Evolutionary conservation across 1,140 invertebrate species (phyloP).

Genomic region (Galleria mellonella): DNA sequence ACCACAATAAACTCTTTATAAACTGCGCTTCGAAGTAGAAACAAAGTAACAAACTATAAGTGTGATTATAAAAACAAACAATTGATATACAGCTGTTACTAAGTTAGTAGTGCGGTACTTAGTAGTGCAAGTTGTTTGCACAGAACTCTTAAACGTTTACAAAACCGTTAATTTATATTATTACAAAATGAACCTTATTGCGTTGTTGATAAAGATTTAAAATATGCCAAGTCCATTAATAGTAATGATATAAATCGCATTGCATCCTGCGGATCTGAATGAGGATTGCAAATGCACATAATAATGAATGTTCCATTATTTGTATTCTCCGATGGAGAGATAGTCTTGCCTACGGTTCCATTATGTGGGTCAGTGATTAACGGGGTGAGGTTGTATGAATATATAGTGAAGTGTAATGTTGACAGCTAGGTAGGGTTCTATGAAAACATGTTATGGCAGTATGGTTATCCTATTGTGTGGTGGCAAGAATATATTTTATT

Average conservation of each 20-base stretch:
- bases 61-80: slow-evolving; percentile 55
- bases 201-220: not conserved
- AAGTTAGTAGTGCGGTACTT: no score
- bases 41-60: no score
- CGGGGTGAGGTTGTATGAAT: not conserved
- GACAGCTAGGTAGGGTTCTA: no score
- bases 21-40: no score
- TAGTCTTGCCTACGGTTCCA: not conserved
- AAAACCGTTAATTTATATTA: no score
- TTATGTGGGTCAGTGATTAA: slow-evolving; percentile 7
- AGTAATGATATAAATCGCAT: slow-evolving; percentile 46
- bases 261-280: slow-evolving; percentile 46
- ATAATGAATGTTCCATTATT: slow-evolving; percentile 13
- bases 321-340: slow-evolving; percentile 8
- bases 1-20: no score
- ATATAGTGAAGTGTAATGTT: no score
- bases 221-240: not conserved
- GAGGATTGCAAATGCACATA: slow-evolving; percentile 30
- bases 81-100: slow-evolving; percentile 29
- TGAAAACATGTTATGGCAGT: no score
- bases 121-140: no score
- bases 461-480: no score
- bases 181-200: slow-evolving; percentile 31
- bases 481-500: no score
- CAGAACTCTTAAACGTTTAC: no score